Evolutionary conservation across 2,113 vertebrate species (phyloP), one percentile per base, ranked within the genome.

Genomic region (Plectropomus leopardus): DNA sequence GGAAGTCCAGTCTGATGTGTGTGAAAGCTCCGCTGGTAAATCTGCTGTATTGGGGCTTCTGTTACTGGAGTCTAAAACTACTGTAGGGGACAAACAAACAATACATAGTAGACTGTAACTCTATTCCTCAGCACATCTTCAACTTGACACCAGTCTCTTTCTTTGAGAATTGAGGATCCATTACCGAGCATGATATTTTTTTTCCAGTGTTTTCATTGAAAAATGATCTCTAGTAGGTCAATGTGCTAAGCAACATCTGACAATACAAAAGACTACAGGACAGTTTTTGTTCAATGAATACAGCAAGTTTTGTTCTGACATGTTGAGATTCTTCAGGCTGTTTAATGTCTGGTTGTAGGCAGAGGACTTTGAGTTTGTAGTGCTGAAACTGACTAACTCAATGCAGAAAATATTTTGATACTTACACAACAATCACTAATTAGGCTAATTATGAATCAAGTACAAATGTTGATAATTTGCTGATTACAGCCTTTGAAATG

Each of bases 1-100:
- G 90, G 91, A 93, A 92, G 89, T 84, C 36, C 26, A 82, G 60
- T 82, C 51, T 72, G 64, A 70, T 74, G 34, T 70, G 74, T 60
- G 30, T 54, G 36, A 79, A 58, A 11, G 24, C 24, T 47, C 51
- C 61, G 28, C 26, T 7, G 23, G 53, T 80, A 81, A 83, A 76
- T 68, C 54, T 21, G 19, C 59, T 2, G 0, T 72, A 14, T 7
- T 34, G 50, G 8, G 28, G 61, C 48, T 17, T 70, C 16, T 26
- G 16, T 73, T 45, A 5, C 61, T 57, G 50, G 6, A 44, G 48
- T 50, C 30, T 50, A 13, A 72, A 72, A 24, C 45, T 54, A 44
- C 70, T 26, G 55, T 40, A 26, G 53, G 48, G 19, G 34, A 78
- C 47, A 67, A 85, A 83, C 51, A 80, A 45, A 88, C 59, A 80